phyloP scores from a whole-genome alignment of 64 coral and sea anemone genomes.

The Porites australiensis region DNA sequence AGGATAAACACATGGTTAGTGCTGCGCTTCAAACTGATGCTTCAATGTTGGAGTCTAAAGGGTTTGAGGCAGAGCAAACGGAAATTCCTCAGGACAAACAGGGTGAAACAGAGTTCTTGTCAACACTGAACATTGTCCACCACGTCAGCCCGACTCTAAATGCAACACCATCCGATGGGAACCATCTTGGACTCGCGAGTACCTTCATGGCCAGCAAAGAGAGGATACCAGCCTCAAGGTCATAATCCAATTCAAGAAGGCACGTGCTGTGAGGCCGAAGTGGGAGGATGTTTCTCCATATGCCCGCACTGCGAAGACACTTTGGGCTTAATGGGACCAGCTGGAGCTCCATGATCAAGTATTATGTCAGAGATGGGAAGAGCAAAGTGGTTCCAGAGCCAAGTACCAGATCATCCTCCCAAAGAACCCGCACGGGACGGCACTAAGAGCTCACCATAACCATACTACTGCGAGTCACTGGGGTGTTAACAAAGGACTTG shows the following conservation, averaged over 20 bases:
- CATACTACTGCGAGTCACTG: slow-evolving; percentile 65
- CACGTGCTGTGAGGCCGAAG: not conserved
- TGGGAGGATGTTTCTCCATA: not conserved
- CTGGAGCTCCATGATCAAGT: not conserved
- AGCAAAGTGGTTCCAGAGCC: not conserved
- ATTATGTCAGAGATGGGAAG: slow-evolving; percentile 42
- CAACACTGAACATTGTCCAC: not conserved
- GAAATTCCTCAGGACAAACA: not conserved
- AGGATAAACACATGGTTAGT: too few relatives aligned
- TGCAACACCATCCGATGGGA: slow-evolving; percentile 45
- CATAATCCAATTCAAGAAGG: not conserved
- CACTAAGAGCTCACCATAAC: slow-evolving; percentile 42
- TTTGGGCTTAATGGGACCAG: not conserved
- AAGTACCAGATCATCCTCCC: slow-evolving; percentile 55
- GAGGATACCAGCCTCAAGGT: not conserved
- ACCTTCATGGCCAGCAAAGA: slow-evolving; percentile 5
- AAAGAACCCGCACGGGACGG: not conserved
- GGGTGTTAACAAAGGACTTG: slow-evolving; percentile 43
- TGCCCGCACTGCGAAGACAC: not conserved
- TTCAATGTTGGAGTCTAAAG: too few relatives aligned
- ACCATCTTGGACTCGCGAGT: slow-evolving; percentile 11
- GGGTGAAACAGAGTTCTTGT: not conserved
- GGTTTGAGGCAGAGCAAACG: not conserved
- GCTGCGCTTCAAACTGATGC: not conserved
- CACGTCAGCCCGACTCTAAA: not conserved